Evolutionary conservation across 30 jellyfish, hydroid and myxozoan genomes (phyloP), one percentile per base, ranked within the genome.

Genomic region (Morbakka virulenta): DNA sequence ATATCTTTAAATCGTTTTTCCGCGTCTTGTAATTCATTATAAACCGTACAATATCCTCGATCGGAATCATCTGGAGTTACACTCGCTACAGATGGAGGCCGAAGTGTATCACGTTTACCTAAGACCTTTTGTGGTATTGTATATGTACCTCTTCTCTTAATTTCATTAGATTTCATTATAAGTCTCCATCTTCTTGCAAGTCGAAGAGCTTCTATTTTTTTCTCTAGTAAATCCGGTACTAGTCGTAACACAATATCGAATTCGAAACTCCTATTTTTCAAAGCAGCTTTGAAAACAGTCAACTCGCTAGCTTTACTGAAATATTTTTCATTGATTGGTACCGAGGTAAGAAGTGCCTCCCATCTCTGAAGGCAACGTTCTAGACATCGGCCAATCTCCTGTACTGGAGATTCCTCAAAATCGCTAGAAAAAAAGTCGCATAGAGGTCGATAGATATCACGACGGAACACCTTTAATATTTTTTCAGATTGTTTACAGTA

Each of bases 221-320:
- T 85, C 47, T 79, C 96, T 64, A 77, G 73, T 17, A 92, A 81
- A 78, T 92, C 98, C 3, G 98, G 98, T 24, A 92, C 83, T 14
- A 92, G 93, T 24, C 98, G 72, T 22, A 85, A 31, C 21, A 85
- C 82, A 21, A 57, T 36, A 52, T 92, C 96, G 72, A 50, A 53
- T 29, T 92, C 98, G 69, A 48, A 48, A 6, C 84, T 80, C 49
- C 89, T 73, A 67, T 80, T 87, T 31, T 86, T 36, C 48, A 85
- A 80, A 35, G 85, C 76, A 25, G 75, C 57, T 35, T 53, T 20
- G 49, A 74, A 77, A 32, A 92, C 85, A 27, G 78, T 79, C 79
- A 77, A 80, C 73, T 79, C 96, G 35, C 98, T 85, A 21, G 79
- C 95, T 50, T 80, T 80, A 72, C 89, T 81, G 35, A 92, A 79